Evolutionary conservation across 2,888 invertebrate genomes (phyloP), one percentile per base, ranked within the genome.

Genomic region (Rhyacophila evoluta): DNA sequence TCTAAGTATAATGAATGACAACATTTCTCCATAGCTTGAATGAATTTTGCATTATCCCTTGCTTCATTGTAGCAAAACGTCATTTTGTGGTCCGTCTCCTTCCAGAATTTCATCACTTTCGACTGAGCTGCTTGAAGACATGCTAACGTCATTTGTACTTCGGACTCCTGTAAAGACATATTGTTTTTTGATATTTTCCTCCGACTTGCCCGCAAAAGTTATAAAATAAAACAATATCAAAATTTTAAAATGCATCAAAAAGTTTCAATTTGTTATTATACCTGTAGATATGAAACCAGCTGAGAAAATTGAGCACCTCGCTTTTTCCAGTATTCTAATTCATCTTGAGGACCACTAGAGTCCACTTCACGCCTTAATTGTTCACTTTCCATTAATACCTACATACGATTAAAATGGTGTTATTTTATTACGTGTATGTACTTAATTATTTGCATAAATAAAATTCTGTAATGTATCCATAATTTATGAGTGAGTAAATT

Each of bases 31-130:
- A 98, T 92, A 0, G 97, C 95, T 85, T 95, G 95, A 78, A 98
- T 96, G 84, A 97, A 98, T 85, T 97, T 98, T 0, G 98, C 97
- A 85, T 98, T 98, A 86, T 98, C 98, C 83, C 96, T 95, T 0
- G 98, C 97, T 86, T 98, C 98, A 85, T 97, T 98, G 86, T 97
- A 97, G 85, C 97, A 97, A 85, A 96, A 97, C 0, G 96, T 97
- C 29, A 98, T 96, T 85, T 97, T 96, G 79, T 94, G 93, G 85
- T 98, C 98, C 0, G 95, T 94, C 69, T 95, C 94, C 15, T 92
- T 92, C 97, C 97, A 97, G 2, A 92, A 89, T 81, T 93, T 94
- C 79, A 96, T 90, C n/a, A 94, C 88, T 85, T 95, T 95, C 0
- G 96, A 95, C 78, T 93, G 93, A 0, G 94, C 92, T 25, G 95